phyloP scores from a whole-genome alignment of 2,113 vertebrate species.

The Gila orcuttii region DNA sequence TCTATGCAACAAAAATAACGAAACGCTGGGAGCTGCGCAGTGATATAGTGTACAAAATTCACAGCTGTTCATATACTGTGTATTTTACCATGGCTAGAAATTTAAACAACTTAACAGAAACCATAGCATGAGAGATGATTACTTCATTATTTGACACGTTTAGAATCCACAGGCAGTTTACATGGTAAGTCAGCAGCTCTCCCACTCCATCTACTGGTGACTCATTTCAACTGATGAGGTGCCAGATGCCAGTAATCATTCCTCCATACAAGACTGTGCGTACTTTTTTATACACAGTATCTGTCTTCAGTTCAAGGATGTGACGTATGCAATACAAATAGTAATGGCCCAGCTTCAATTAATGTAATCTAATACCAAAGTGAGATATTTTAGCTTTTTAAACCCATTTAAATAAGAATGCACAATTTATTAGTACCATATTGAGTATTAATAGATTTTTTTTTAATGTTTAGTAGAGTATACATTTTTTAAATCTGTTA shows the following conservation, averaged over 20 bases:
- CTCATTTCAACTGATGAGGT: not conserved
- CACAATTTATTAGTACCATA: not conserved
- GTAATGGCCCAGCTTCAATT: not conserved
- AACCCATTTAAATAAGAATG: not conserved
- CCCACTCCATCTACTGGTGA: conserved; percentile 43
- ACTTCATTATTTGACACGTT: not conserved
- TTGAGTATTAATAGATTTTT: not conserved
- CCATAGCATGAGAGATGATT: not conserved
- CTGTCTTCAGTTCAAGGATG: not conserved
- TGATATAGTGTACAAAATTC: not conserved
- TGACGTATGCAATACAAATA: not conserved
- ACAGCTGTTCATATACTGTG: not conserved
- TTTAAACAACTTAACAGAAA: not conserved
- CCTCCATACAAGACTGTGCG: not conserved
- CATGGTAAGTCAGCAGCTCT: not conserved
- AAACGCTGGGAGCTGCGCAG: not conserved
- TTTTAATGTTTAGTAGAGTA: not conserved
- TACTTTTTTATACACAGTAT: not conserved
- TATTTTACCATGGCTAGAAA: too few relatives aligned
- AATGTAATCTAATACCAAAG: not conserved
- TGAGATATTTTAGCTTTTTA: not conserved
- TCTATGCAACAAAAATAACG: not conserved
- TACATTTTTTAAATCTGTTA: not conserved
- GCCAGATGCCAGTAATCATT: not conserved
- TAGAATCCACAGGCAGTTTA: not conserved